Evolutionary conservation across 2,888 invertebrate species (phyloP).

Genomic region (Nephrotoma flavescens): DNA sequence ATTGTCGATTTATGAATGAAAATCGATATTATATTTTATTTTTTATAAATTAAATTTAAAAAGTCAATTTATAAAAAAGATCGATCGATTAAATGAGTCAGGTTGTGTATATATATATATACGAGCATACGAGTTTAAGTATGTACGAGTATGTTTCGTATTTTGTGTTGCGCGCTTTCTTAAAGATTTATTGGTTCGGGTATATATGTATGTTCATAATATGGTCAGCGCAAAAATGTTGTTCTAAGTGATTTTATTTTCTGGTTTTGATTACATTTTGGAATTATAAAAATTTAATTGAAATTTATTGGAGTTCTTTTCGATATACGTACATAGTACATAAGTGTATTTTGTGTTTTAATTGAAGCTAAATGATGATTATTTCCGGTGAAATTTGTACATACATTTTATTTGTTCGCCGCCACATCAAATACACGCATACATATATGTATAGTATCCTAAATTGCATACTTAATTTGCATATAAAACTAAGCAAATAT

Average conservation of each 20-base stretch:
- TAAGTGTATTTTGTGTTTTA: background rate
- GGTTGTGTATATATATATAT: background rate
- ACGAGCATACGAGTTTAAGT: background rate
- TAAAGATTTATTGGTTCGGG: background rate
- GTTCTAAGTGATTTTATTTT: background rate
- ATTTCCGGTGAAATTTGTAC: background rate
- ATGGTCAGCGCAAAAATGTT: background rate
- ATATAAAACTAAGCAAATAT: background rate
- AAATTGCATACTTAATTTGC: background rate
- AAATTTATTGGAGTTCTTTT: background rate
- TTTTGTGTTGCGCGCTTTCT: background rate
- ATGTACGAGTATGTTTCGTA: background rate
- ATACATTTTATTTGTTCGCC: background rate
- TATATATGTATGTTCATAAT: background rate
- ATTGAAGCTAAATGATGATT: background rate
- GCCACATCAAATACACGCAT: background rate
- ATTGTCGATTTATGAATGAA: background rate
- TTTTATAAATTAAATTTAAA: background rate
- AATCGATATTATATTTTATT: background rate
- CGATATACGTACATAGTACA: background rate
- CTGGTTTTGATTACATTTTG: background rate
- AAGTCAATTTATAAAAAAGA: background rate
- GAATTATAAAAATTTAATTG: background rate
- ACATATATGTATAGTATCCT: background rate
- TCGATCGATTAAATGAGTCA: background rate